These are phyloP conservation scores for Tenodera sinensis DNA, from an alignment of 2,888 invertebrate genomes.

Conservation along the genomic window DNA sequence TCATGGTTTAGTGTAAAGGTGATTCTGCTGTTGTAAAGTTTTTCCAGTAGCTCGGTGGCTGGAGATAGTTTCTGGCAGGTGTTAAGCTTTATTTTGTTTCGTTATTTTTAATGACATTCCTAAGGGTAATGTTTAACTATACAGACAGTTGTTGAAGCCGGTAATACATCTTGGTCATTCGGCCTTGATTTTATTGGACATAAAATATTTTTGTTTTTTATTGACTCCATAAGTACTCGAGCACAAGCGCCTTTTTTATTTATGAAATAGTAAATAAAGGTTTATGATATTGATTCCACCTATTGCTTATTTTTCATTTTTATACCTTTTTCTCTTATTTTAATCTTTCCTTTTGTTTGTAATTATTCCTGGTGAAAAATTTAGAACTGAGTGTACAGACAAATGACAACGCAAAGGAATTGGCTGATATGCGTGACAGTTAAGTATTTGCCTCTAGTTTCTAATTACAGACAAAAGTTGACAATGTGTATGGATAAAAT, in stretches of 20 bases:
- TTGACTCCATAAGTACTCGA: background rate
- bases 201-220: background rate
- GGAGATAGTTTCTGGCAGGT: background rate
- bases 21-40: background rate
- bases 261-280: slow-evolving; percentile 28
- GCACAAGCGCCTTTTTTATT: slow-evolving; percentile 24
- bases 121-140: background rate
- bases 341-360: background rate
- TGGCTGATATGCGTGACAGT: no score
- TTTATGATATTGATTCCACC: slow-evolving; percentile 4
- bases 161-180: background rate
- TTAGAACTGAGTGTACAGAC: background rate
- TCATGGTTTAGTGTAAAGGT: background rate
- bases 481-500: no score
- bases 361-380: background rate
- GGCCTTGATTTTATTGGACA: background rate
- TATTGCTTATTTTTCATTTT: background rate
- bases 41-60: slow-evolving; percentile 3
- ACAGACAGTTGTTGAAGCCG: background rate
- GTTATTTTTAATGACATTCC: background rate
- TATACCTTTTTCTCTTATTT: background rate
- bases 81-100: background rate
- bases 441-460: no score
- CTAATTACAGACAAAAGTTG: no score
- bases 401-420: background rate